These are phyloP conservation scores for Drosophila phalerata DNA, from an alignment of 2,888 invertebrate species.

Conservation along the genomic window DNA sequence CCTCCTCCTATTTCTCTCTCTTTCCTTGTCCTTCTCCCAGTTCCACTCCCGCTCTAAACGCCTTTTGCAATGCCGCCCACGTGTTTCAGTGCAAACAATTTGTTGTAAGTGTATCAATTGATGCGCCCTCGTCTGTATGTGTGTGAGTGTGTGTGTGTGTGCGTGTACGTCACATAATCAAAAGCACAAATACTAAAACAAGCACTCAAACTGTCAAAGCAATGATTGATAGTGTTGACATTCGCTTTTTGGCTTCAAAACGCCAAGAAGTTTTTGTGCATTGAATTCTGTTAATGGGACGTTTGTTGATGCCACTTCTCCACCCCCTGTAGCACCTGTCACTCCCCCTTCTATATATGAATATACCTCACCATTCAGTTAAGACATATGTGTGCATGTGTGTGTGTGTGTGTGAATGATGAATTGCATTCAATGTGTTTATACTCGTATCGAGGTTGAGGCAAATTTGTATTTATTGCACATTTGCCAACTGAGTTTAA, in stretches of 20 bases:
- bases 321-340: background rate
- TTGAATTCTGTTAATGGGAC: constrained; percentile 79
- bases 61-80: constrained; percentile 41
- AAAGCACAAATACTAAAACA: constrained; percentile 82
- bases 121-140: constrained; percentile 42
- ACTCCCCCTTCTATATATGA: background rate
- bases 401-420: constrained; percentile 62
- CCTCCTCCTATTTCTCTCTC: background rate
- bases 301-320: constrained; percentile 23
- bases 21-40: background rate
- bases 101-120: constrained; percentile 83
- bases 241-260: constrained; percentile 80
- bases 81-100: constrained; percentile 75
- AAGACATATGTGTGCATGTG: constrained; percentile 8
- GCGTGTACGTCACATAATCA: constrained; percentile 72
- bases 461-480: constrained; percentile 67
- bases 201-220: constrained; percentile 82
- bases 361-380: constrained; percentile 7
- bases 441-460: constrained; percentile 40
- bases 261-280: constrained; percentile 67
- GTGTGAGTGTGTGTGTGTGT: constrained; percentile 19
- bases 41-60: constrained; percentile 2
- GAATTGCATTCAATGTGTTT: constrained; percentile 70
- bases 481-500: constrained; percentile 54
- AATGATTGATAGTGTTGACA: constrained; percentile 81